Base-by-base conservation (phyloP, 2,113 vertebrate species). In the Bos javanicus region DNA sequence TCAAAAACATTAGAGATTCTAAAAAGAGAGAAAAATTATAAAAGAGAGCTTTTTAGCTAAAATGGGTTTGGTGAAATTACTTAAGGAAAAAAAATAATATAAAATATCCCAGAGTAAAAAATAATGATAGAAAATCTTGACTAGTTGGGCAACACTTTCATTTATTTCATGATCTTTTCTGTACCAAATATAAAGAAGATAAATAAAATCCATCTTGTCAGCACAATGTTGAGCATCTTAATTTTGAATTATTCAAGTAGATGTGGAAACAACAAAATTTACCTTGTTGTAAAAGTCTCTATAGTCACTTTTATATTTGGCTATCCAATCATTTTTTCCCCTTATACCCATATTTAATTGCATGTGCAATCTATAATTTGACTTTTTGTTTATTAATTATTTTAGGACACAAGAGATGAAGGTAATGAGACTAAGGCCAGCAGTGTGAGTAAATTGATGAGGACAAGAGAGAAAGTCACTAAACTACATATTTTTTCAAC, bases 351-450 rank as follows among this genome's bases (percentile, higher is more conserved):
- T 26, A 62, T 95, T 81, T 67, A 87, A 6, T 96, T 96, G 91
- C 56, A 87, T 93, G 95, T 60, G 95, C 93, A 56, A 19, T 11
- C 3, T 98, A 12, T 95, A 98, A 95, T 96, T 97, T 97, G 94
- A 59, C 93, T 97, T 95, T 98, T 81, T 98, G 91, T 98, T 98
- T 98, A 86, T 98, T 98, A 91, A 98, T 98, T 96, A 89, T 98
- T 98, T 52, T 98, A 99, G 99, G 99, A 99, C 59, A 87, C 94
- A 89, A 98, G 92, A 97, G 98, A 98, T 97, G 98, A 98, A 95
- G 98, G 87, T 97, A 99, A 99, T 97, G 99, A 99, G 96, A 98
- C 98, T 52, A 99, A 99, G 98, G 99, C 99, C 92, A 98, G 98
- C 94, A 97, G 96, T 97, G 98, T 99, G 87, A 98, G 94, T 98